Conservation (phyloP, 2,797 vertebrate species). For the Pachyuromys duprasi region DNA sequence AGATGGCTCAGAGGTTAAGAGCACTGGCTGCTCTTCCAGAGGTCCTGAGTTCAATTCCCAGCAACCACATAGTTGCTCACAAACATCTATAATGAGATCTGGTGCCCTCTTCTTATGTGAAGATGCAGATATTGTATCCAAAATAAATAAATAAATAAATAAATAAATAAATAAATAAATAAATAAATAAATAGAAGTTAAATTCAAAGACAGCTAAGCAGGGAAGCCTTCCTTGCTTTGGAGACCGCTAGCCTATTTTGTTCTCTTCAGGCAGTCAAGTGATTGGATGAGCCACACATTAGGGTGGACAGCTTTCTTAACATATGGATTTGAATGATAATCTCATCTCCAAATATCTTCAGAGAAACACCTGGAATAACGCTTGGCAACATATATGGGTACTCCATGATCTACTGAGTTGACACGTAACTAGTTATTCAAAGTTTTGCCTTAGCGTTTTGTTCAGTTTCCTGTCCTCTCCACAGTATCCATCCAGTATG, state of each 20-base stretch:
- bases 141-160: no score
- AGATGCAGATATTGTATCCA: no score
- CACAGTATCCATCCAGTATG: background rate
- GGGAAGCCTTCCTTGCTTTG: background rate
- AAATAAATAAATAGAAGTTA: no score
- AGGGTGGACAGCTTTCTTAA: background rate
- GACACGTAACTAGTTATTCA: background rate
- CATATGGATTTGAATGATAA: background rate
- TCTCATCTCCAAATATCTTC: background rate
- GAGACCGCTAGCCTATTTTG: background rate
- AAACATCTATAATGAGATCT: no score
- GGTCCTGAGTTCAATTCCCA: no score
- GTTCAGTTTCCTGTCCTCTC: background rate
- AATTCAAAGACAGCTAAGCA: background rate
- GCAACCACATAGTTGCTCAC: no score
- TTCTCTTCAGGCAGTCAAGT: background rate
- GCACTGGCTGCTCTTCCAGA: no score
- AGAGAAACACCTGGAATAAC: background rate
- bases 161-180: no score
- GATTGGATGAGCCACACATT: background rate
- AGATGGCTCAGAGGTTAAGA: no score
- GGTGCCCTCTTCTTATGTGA: no score
- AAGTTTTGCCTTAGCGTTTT: background rate
- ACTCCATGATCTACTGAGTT: background rate
- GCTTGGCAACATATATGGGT: background rate